Conservation (phyloP, 2,797 vertebrate genomes). For the Hipposideros larvatus region DNA sequence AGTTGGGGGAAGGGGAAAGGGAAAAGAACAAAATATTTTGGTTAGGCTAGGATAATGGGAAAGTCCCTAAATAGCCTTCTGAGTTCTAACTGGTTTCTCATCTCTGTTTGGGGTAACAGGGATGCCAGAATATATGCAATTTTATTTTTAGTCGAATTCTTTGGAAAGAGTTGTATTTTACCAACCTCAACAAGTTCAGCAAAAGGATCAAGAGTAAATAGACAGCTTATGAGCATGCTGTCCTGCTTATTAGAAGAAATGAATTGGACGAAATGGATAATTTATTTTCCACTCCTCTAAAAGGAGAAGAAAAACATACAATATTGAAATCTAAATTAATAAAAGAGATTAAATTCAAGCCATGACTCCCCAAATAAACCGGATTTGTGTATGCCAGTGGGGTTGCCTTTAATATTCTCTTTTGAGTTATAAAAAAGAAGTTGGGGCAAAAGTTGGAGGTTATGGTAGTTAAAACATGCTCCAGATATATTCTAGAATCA, state of each 20-base stretch:
- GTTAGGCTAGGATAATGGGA: constrained; percentile 46
- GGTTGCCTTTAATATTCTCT: neutral
- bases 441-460: neutral
- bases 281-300: constrained; percentile 19
- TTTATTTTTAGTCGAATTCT: constrained; percentile 63
- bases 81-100: constrained; percentile 51
- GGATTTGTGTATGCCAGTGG: neutral
- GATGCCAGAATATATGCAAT: constrained; percentile 47
- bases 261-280: constrained; percentile 1
- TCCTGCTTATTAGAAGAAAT: constrained; percentile 6
- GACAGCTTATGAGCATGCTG: neutral
- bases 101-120: constrained; percentile 34
- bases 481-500: neutral
- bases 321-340: neutral
- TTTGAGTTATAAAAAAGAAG: neutral
- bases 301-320: neutral
- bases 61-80: constrained; percentile 64
- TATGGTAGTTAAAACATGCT: neutral
- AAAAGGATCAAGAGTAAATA: constrained; percentile 49
- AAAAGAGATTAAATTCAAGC: neutral
- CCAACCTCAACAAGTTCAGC: constrained; percentile 58
- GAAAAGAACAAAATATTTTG: constrained; percentile 58
- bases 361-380: neutral
- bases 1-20: neutral
- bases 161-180: constrained; percentile 62